These are phyloP conservation scores for Corydoras maculifer DNA, from an alignment of 2,113 vertebrate genomes.

Conservation along the genomic window DNA sequence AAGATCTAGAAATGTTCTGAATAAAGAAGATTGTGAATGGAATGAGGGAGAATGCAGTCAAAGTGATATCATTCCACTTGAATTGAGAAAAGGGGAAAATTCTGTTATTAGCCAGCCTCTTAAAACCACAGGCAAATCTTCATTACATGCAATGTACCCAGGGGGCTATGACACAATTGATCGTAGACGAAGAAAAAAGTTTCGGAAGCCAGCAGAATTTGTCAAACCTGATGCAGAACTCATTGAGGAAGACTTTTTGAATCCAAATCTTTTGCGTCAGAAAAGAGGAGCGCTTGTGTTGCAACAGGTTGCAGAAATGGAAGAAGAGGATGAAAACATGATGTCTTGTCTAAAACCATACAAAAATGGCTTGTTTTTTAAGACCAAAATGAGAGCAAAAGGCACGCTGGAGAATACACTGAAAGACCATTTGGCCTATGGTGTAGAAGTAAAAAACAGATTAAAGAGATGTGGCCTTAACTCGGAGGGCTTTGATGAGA, in stretches of 20 bases:
- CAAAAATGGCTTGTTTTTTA: slow-evolving; percentile 79
- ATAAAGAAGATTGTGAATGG: slow-evolving; percentile 59
- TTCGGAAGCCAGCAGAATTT: slow-evolving; percentile 50
- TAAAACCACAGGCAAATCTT: slow-evolving; percentile 47
- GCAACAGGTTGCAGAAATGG: slow-evolving; percentile 57
- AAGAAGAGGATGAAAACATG: slow-evolving; percentile 58
- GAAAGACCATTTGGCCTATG: slow-evolving; percentile 61
- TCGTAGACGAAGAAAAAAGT: slow-evolving; percentile 72
- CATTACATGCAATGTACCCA: slow-evolving; percentile 66
- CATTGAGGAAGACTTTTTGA: slow-evolving; percentile 39
- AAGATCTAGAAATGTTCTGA: slow-evolving; percentile 70
- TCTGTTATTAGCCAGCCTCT: slow-evolving; percentile 39
- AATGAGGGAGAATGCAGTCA: slow-evolving; percentile 54
- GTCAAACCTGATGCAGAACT: slow-evolving; percentile 33
- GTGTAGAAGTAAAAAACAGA: slow-evolving; percentile 47
- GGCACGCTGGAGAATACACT: slow-evolving; percentile 58
- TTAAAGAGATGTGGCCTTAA: slow-evolving; percentile 61
- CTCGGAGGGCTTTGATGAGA: slow-evolving; percentile 69
- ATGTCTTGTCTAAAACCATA: slow-evolving; percentile 67
- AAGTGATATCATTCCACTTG: slow-evolving; percentile 37
- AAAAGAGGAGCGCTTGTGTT: slow-evolving; percentile 59
- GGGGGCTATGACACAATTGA: slow-evolving; percentile 80
- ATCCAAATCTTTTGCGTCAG: slow-evolving; percentile 50
- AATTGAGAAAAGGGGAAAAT: slow-evolving; percentile 49
- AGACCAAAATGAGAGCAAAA: slow-evolving; percentile 69